Base-by-base conservation (phyloP, 2,797 vertebrate genomes). In the Pogoniulus pusillus region DNA sequence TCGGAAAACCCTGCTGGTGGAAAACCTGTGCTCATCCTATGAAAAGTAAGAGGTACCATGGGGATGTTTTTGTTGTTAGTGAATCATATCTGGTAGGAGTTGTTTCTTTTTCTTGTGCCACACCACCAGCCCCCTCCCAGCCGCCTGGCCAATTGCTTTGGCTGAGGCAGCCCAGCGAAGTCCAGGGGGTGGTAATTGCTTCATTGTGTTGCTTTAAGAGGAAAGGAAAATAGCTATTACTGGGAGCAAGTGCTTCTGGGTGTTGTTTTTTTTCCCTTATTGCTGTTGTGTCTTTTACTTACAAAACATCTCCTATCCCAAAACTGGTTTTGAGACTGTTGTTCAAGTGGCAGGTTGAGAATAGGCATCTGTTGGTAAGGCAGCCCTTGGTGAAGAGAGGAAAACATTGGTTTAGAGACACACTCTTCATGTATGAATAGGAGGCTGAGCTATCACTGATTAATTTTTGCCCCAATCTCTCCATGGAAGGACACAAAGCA, bases 11-110 rank as follows among this genome's bases (percentile, higher is more conserved):
- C 58, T 6, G 64, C 94, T 84, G 70, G 79, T 95, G 93, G 96
- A 97, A 97, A 97, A 95, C 93, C 95, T 95, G 77, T 65, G 94
- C 82, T 96, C 93, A 93, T 93, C 66, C 72, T 82, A 80, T 91
- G 93, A 96, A 96, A 97, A 97, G 82, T 66, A 83, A 91, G 84
- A 96, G 82, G 93, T 95, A 72, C 82, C 75, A 51, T 45, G 76
- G 87, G 90, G 87, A 94, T 95, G 91, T 94, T 95, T 94, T 96
- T 96, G 90, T 94, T 96, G 76, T 87, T 93, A 93, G 87, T 97
- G 97, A 97, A 96, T 97, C 97, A 97, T 92, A 87, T 94, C 94
- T 73, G 43, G 95, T 96, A 88, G 93, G 87, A 96, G 82, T 93
- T 93, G 87, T 93, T 92, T 85, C 80, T 92, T 91, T 89, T 86